Percentiles rank a stretch among this genome's conserved stretches.
Evolutionary conservation across 2,113 vertebrate genomes (phyloP).

Genomic region (Chionodraco myersi): DNA sequence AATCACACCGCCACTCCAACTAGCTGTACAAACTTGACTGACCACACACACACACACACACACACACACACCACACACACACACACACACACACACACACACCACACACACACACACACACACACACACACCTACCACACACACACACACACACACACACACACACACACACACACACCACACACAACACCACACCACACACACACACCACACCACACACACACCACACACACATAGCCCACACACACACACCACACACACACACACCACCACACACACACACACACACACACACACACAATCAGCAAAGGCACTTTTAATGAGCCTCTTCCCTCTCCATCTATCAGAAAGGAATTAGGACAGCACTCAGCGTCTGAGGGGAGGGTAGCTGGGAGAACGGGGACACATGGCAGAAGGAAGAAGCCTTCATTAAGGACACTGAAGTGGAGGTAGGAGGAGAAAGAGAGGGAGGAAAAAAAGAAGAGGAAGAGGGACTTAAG

Average conservation of each 20-base stretch:
- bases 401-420: constrained; percentile 57
- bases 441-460: constrained; percentile 53
- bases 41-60: constrained; percentile 3
- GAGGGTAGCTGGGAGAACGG: constrained; percentile 55
- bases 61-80: neutral
- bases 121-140: constrained; percentile 6
- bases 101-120: neutral
- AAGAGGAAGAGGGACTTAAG: constrained; percentile 34
- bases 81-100: constrained; percentile 5
- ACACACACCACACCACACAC: neutral
- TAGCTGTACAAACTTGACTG: constrained; percentile 41
- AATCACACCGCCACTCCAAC: neutral
- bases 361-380: constrained; percentile 58
- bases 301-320: constrained; percentile 74
- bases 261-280: constrained; percentile 1
- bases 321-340: constrained; percentile 68
- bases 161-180: constrained; percentile 27
- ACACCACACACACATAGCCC: constrained; percentile 13
- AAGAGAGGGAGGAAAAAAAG: neutral
- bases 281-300: constrained; percentile 30
- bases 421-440: constrained; percentile 74
- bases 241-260: constrained; percentile 1
- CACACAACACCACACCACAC: too few species aligned
- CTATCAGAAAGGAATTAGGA: constrained; percentile 76
- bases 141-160: constrained; percentile 34